Conservation (phyloP, 2,113 vertebrate species). For the Excalfactoria chinensis region DNA sequence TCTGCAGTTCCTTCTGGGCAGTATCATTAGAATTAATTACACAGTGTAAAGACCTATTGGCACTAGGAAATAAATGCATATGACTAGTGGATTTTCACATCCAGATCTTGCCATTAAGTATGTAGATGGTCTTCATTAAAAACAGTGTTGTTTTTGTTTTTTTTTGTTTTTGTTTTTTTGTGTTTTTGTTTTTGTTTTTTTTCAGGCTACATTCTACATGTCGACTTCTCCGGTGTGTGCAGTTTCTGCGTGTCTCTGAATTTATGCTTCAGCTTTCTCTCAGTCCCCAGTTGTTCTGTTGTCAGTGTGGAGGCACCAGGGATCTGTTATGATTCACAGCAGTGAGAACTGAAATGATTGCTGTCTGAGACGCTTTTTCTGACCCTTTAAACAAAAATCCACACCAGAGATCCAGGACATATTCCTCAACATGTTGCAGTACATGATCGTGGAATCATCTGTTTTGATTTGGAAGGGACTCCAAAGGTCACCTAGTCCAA, state of each 20-base stretch:
- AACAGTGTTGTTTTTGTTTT: neutral
- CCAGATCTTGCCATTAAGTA: constrained; percentile 7
- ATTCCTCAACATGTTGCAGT: neutral
- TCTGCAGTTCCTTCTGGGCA: neutral
- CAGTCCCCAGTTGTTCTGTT: neutral
- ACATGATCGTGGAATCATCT: too few species aligned
- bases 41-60: neutral
- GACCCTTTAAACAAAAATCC: neutral
- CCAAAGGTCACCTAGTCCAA: too few species aligned
- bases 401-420: neutral
- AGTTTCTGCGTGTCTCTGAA: neutral
- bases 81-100: neutral
- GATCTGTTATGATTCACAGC: neutral
- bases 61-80: neutral
- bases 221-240: neutral
- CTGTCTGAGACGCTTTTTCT: neutral
- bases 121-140: neutral
- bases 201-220: neutral
- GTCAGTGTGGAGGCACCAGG: neutral
- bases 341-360: neutral
- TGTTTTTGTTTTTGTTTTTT: neutral
- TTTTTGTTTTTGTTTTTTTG: constrained; percentile 2
- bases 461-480: too few species aligned
- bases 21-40: neutral
- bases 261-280: neutral